phyloP scores from a whole-genome alignment of 2,113 vertebrate species.

The Hassar affinis region DNA sequence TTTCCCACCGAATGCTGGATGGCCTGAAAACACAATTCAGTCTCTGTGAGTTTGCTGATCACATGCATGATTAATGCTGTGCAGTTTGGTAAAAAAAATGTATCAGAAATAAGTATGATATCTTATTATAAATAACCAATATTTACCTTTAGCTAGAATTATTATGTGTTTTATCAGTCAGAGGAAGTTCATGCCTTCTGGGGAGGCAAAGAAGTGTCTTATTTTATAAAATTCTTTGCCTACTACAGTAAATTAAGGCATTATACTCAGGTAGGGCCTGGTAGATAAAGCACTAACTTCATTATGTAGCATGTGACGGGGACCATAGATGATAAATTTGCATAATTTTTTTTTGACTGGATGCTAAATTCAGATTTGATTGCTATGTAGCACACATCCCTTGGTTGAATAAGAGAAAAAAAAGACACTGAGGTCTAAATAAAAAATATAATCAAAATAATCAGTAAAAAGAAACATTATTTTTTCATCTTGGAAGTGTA shows the following conservation, averaged over 20 bases:
- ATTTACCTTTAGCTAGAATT: neutral
- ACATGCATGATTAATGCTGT: neutral
- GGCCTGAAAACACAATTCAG: neutral
- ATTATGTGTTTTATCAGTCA: neutral
- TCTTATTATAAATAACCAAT: too few species aligned
- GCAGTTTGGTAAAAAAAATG: neutral
- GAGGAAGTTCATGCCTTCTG: neutral
- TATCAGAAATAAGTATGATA: too few species aligned
- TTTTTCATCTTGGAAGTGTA: too few species aligned
- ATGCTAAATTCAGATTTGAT: too few species aligned
- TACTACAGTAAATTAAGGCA: neutral
- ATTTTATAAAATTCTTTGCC: neutral
- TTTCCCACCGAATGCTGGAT: neutral
- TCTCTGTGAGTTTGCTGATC: neutral
- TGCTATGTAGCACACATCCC: too few species aligned
- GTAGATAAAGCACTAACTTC: neutral
- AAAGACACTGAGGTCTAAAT: too few species aligned
- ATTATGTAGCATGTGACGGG: neutral
- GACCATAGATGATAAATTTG: neutral
- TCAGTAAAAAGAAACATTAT: too few species aligned
- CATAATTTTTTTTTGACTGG: neutral
- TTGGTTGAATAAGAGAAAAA: too few species aligned
- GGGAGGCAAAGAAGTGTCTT: neutral
- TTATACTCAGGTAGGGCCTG: neutral
- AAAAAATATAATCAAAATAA: too few species aligned